phyloP scores from a whole-genome alignment of 92 coral and sea anemone genomes.

The Epizoanthus scotinus region DNA sequence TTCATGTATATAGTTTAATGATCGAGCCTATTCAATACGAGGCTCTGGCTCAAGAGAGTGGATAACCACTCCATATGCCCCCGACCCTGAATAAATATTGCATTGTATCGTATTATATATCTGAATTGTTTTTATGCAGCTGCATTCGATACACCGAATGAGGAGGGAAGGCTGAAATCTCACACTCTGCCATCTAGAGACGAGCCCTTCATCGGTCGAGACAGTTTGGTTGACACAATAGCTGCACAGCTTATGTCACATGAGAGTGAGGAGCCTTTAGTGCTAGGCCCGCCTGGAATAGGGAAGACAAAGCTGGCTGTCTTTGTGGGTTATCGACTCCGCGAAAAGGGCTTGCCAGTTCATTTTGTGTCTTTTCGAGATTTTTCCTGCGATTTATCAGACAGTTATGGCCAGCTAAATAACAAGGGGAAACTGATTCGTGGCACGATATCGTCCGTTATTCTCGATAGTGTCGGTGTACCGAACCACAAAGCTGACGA shows the following conservation, averaged over 20 bases:
- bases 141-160: no score
- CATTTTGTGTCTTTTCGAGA: slow-evolving; percentile 8
- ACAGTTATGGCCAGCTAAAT: not conserved
- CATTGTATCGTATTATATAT: no score
- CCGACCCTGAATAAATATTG: no score
- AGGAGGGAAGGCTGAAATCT: no score
- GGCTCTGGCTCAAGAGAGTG: no score
- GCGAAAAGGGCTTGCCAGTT: not conserved
- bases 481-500: slow-evolving; percentile 5
- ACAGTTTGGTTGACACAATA: not conserved
- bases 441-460: not conserved
- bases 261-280: not conserved
- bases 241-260: not conserved
- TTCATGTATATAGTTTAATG: no score
- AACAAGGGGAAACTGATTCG: not conserved
- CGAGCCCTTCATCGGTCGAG: slow-evolving; percentile 2
- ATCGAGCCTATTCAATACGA: no score
- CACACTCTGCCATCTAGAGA: not conserved
- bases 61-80: no score
- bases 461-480: slow-evolving; percentile 3
- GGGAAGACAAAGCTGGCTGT: slow-evolving; percentile 12
- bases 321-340: not conserved
- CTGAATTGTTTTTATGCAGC: no score
- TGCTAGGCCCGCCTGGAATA: slow-evolving; percentile 13
- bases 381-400: not conserved